Percentiles rank a stretch among this genome's conserved stretches.
phyloP scores from a whole-genome alignment of 2,113 vertebrate genomes.

The Rhinolophus sinicus region DNA sequence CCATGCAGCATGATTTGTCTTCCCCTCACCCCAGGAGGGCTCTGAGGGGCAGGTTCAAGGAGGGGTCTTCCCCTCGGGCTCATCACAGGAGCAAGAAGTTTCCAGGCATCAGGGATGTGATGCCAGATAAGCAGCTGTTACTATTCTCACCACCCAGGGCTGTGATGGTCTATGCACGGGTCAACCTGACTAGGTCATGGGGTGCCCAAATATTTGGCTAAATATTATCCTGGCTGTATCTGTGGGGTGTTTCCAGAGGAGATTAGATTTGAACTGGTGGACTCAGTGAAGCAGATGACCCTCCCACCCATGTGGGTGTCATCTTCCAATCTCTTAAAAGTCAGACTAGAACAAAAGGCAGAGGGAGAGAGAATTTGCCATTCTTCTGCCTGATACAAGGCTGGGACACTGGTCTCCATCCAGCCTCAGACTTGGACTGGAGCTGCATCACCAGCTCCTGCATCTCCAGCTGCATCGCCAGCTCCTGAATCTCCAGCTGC shows the following conservation, averaged over 20 bases:
- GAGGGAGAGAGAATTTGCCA: background rate
- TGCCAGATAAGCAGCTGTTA: too few species aligned
- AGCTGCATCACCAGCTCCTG: rapidly evolving
- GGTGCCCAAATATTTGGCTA: too few species aligned
- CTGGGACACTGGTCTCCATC: background rate
- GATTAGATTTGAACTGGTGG: background rate
- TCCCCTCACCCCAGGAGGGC: background rate
- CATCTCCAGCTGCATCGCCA: too few species aligned
- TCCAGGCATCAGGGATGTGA: background rate
- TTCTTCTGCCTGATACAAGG: background rate
- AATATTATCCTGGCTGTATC: background rate
- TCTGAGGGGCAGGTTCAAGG: background rate
- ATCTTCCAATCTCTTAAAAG: background rate
- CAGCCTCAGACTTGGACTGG: background rate
- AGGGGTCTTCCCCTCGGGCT: background rate
- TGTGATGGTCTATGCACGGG: background rate
- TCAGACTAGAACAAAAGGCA: background rate
- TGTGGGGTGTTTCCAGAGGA: background rate
- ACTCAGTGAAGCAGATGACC: background rate
- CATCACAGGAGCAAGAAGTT: background rate
- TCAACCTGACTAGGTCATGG: too few species aligned
- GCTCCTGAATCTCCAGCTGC: too few species aligned
- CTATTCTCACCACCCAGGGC: background rate
- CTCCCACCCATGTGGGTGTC: background rate
- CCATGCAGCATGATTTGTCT: background rate